Conservation (phyloP, 2,797 vertebrate genomes). For the Hipposideros larvatus region DNA sequence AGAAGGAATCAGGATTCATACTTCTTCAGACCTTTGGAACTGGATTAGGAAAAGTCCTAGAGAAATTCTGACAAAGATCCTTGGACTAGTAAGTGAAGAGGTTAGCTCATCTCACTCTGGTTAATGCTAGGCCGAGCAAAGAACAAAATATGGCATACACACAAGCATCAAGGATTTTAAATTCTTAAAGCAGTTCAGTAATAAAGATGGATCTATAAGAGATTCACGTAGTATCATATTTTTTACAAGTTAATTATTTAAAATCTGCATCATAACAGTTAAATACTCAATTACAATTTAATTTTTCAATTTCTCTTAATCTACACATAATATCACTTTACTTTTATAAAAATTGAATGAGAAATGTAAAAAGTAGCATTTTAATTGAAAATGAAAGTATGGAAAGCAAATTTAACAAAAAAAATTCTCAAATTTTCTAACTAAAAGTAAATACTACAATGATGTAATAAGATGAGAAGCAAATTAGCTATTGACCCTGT, state of each 20-base stretch:
- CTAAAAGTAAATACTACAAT: not conserved
- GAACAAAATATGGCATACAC: not conserved
- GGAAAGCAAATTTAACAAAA: constrained; percentile 69
- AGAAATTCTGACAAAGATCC: not conserved
- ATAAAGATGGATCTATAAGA: constrained; percentile 63
- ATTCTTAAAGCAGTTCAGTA: not conserved
- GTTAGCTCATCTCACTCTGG: not conserved
- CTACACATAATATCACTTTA: constrained; percentile 56
- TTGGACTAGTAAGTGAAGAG: not conserved
- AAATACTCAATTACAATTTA: constrained; percentile 50
- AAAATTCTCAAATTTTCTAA: not conserved
- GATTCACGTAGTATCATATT: constrained; percentile 37
- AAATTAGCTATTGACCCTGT: not conserved
- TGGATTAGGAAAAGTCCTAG: not conserved
- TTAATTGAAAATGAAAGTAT: constrained; percentile 71
- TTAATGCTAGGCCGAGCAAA: not conserved
- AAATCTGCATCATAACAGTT: constrained; percentile 36
- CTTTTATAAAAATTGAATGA: not conserved
- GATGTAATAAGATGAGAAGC: not conserved
- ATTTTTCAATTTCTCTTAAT: constrained; percentile 70
- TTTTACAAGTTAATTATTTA: constrained; percentile 20
- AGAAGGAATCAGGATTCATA: not conserved
- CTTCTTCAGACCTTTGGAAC: not conserved
- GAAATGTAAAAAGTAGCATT: not conserved
- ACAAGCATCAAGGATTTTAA: constrained; percentile 24